phyloP scores from a whole-genome alignment of 2,113 vertebrate genomes.

The Caloenas nicobarica region DNA sequence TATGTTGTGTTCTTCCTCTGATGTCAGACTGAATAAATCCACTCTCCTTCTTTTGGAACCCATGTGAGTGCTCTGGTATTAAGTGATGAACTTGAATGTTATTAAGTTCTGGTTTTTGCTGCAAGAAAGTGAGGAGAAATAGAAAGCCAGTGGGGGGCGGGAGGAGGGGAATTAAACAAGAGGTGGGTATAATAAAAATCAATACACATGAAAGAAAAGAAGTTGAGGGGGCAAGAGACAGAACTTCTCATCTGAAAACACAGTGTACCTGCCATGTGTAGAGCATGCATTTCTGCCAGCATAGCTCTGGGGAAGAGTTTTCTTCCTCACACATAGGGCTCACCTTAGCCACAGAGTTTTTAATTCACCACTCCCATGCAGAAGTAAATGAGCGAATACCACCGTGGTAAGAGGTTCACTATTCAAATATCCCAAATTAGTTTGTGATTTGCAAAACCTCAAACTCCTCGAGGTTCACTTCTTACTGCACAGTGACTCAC shows the following conservation, averaged over 20 bases:
- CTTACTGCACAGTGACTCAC: background rate
- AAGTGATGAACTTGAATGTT: background rate
- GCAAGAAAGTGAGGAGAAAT: background rate
- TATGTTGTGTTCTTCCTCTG: background rate
- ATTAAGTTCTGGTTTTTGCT: background rate
- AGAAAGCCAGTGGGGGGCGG: background rate
- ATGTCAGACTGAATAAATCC: background rate
- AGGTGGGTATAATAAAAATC: background rate
- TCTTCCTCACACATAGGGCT: background rate
- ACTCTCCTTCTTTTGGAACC: background rate
- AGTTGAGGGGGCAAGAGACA: background rate
- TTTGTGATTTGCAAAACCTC: slow-evolving; percentile 8
- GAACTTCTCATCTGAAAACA: background rate
- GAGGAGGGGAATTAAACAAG: background rate
- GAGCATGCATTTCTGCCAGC: background rate
- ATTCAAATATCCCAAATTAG: background rate
- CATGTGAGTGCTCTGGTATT: background rate
- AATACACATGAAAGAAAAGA: background rate
- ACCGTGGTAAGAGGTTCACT: background rate
- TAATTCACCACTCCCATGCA: background rate
- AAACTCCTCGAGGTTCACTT: background rate
- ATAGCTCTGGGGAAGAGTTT: background rate
- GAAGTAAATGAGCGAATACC: background rate
- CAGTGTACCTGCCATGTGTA: fast-evolving
- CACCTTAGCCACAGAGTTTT: background rate